phyloP scores from a whole-genome alignment of 2,888 invertebrate genomes.

The Exocentrus adspersus region DNA sequence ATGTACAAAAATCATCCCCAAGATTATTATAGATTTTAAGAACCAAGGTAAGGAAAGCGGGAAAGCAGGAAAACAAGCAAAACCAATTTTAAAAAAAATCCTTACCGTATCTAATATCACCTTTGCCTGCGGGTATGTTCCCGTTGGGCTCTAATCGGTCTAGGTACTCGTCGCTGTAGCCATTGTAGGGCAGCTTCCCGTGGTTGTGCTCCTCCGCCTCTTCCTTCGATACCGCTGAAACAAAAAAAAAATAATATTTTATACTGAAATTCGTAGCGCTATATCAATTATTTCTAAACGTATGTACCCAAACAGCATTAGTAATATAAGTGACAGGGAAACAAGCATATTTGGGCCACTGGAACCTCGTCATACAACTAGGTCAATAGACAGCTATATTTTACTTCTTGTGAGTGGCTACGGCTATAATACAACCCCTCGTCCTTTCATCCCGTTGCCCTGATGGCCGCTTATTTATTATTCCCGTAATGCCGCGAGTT shows the following conservation, averaged over 20 bases:
- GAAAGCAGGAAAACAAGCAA: too few species aligned
- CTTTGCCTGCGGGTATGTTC: conserved; percentile 89
- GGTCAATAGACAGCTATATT: too few species aligned
- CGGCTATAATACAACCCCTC: conserved; percentile 2
- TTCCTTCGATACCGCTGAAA: conserved; percentile 91
- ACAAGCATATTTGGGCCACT: too few species aligned
- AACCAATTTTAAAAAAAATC: too few species aligned
- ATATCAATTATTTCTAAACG: too few species aligned
- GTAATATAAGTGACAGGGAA: too few species aligned
- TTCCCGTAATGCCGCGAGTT: conserved; percentile 20
- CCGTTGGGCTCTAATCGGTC: conserved; percentile 94
- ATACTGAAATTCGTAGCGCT: too few species aligned
- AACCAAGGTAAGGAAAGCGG: background rate
- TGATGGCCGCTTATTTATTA: conserved; percentile 22
- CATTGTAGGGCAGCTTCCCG: conserved; percentile 89
- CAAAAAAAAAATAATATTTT: conserved; percentile 51
- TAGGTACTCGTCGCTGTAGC: conserved; percentile 93
- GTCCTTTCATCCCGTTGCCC: conserved; percentile 15
- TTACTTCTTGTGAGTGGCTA: too few species aligned
- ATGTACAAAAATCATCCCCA: too few species aligned
- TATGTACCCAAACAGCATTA: too few species aligned
- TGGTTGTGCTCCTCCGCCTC: conserved; percentile 76
- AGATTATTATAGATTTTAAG: too few species aligned
- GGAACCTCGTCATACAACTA: too few species aligned
- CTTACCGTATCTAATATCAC: conserved; percentile 77